Evolutionary conservation across 2,113 vertebrate genomes (phyloP).

Genomic region (Uropsilus gracilis): DNA sequence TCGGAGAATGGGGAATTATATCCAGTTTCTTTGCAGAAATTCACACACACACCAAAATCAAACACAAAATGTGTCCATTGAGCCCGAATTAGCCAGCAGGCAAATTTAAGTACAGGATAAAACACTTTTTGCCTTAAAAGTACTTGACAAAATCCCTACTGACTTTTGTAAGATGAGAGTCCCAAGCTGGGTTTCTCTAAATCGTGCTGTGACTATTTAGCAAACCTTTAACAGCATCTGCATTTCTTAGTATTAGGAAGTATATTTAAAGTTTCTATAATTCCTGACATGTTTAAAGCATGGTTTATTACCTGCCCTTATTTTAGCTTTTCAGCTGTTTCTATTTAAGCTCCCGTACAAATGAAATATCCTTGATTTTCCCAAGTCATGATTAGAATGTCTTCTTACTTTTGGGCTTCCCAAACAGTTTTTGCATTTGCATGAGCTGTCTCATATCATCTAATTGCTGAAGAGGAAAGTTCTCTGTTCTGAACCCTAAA

Average conservation of each 20-base stretch:
- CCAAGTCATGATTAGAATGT: not conserved
- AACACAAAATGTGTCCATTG: not conserved
- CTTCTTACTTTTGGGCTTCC: slow-evolving; percentile 45
- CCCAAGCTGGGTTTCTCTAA: not conserved
- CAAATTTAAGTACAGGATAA: slow-evolving; percentile 35
- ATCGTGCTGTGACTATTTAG: not conserved
- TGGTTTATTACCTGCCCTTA: slow-evolving; percentile 37
- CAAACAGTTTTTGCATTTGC: not conserved
- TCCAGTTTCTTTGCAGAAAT: not conserved
- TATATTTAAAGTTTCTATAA: slow-evolving; percentile 5
- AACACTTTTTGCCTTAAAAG: not conserved
- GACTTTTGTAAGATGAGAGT: slow-evolving; percentile 19
- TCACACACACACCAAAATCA: slow-evolving; percentile 33
- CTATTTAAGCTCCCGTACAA: not conserved
- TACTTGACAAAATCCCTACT: slow-evolving; percentile 19
- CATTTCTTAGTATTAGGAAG: slow-evolving; percentile 48
- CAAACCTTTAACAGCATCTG: not conserved
- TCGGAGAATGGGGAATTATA: slow-evolving; percentile 45
- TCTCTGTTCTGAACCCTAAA: not conserved
- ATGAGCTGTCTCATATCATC: not conserved
- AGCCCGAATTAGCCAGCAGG: not conserved
- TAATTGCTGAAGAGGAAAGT: not conserved
- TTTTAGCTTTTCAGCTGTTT: not conserved
- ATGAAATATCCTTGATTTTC: not conserved
- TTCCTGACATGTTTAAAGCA: slow-evolving; percentile 38